phyloP scores from a whole-genome alignment of 2,797 vertebrate species.

The Rhynchotus rufescens region DNA sequence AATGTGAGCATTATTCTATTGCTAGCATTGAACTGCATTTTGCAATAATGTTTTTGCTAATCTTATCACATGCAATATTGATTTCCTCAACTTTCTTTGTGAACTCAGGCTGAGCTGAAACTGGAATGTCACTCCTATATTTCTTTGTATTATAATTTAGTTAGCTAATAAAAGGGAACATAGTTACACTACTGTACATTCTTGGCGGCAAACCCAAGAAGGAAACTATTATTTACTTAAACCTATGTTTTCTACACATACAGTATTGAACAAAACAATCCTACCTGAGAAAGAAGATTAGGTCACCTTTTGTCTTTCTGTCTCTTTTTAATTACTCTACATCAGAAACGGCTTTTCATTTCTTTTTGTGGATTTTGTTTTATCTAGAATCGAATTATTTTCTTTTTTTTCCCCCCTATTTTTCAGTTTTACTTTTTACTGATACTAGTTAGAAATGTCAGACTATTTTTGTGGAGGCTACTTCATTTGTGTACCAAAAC shows the following conservation, averaged over 20 bases:
- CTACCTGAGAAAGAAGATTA: neutral
- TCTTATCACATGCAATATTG: constrained; percentile 37
- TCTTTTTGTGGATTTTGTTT: neutral
- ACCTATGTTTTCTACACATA: neutral
- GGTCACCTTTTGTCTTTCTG: neutral
- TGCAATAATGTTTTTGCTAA: neutral
- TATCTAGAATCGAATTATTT: neutral
- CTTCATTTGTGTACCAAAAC: constrained; percentile 41
- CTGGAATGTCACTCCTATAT: neutral
- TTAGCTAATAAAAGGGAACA: constrained; percentile 26
- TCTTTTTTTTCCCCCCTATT: neutral
- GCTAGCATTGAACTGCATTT: neutral
- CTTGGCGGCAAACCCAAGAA: constrained; percentile 4
- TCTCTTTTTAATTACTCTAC: neutral
- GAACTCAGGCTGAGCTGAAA: constrained; percentile 37
- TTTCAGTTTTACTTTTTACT: neutral
- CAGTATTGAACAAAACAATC: neutral
- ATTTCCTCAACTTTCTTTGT: constrained; percentile 49
- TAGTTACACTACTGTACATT: neutral
- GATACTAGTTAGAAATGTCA: neutral
- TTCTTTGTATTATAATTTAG: constrained; percentile 13
- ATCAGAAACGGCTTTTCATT: neutral
- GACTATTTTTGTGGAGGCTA: constrained; percentile 16
- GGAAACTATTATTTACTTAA: constrained; percentile 7
- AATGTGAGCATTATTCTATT: neutral